Base-by-base conservation (phyloP, 2,888 invertebrate species). In the Esperia sulphurella region DNA sequence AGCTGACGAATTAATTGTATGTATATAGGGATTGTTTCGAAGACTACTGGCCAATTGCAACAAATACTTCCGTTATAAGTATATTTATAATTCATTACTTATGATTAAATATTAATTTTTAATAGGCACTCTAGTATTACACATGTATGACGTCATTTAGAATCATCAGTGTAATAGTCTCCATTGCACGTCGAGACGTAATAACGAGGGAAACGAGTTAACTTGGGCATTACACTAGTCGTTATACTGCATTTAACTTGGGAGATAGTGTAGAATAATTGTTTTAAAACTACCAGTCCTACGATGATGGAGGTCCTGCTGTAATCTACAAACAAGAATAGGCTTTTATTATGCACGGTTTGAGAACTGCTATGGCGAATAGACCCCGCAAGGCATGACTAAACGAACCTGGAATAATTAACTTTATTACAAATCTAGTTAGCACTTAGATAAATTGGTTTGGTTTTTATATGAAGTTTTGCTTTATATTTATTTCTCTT, bases 281-380 rank as follows among this genome's bases (percentile, higher is more conserved):
- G 61, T 57, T 63, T 59, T 62, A 57, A 63, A 65, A 68, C 57
- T 54, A 67, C 63, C 37, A 58, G 51, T 40, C 52, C 58, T 57
- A 54, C 52, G 49, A 57, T 67, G 64, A 61, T 63, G 54, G 59
- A 49, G 54, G 57, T 41, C 49, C 28, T 45, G 53, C 51, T 42
- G 46, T 44, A 52, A 48, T 48, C 44, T 45, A 38, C n/a, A 42
- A 45, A 41, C 38, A 14, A 39, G 39, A 45, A 45, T 39, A 29
- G 10, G 13, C 8, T 39, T 45, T 45, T 45, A 43, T 43, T 43
- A 7, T 14, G 9, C 14, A 28, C 9, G 10, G 14, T 41, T 41
- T 9, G 41, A 41, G 10, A 13, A 3, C n/a, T 10, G 8, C 2
- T 8, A 30, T 33, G 33, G 33, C 9, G 33, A 33, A 33, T n/a